Conservation (phyloP, 2,113 vertebrate species). For the Marcusenius ussheri region DNA sequence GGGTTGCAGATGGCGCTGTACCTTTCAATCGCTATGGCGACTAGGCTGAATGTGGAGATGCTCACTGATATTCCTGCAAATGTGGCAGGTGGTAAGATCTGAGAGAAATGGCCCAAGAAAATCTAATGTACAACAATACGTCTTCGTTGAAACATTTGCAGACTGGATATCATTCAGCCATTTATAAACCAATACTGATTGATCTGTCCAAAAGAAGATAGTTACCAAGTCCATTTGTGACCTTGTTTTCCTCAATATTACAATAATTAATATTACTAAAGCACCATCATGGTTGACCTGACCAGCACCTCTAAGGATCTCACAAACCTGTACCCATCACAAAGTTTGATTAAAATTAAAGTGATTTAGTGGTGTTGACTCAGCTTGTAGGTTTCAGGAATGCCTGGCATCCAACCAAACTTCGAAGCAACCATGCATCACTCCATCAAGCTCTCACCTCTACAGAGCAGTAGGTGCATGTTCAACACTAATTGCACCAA, state of each 20-base stretch:
- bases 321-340: neutral
- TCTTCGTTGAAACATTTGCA: neutral
- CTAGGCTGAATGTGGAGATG: slow-evolving; percentile 88
- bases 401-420: neutral
- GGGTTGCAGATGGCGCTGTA: slow-evolving; percentile 96
- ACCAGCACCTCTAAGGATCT: neutral
- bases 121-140: neutral
- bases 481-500: neutral
- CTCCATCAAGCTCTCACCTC: neutral
- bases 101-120: neutral
- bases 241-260: neutral
- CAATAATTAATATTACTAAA: neutral
- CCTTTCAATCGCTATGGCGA: slow-evolving; percentile 90
- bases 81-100: slow-evolving; percentile 10
- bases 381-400: neutral
- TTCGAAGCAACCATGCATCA: neutral
- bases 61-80: slow-evolving; percentile 82
- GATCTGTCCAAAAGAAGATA: neutral
- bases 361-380: neutral
- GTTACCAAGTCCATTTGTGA: neutral
- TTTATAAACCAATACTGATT: neutral
- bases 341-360: neutral
- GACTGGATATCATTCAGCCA: neutral
- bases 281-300: neutral
- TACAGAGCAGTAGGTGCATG: neutral